A percentile compares a stretch with the other conserved stretches of the same genome.
Evolutionary conservation across 1,140 invertebrate species (phyloP).

Genomic region (Meloidogyne exigua): DNA sequence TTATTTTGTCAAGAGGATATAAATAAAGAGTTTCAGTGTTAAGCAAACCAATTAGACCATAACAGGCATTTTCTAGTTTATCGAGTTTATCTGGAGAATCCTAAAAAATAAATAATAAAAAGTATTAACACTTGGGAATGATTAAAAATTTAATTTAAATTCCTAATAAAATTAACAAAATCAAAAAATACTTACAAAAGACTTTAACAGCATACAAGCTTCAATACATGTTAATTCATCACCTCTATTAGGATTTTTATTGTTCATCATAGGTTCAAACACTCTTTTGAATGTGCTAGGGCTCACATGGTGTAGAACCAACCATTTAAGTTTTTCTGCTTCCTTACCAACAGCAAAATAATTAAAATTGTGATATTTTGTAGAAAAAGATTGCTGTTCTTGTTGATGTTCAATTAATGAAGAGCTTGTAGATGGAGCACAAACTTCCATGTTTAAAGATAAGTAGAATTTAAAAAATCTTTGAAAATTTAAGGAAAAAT

Average conservation of each 20-base stretch:
- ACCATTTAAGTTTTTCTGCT: constrained; percentile 34
- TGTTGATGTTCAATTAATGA: not conserved
- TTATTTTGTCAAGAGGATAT: constrained; percentile 36
- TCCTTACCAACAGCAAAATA: constrained; percentile 41
- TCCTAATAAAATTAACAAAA: too few relatives aligned
- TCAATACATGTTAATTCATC: constrained; percentile 34
- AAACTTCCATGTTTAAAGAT: not conserved
- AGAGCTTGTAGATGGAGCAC: constrained; percentile 7
- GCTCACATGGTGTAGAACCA: constrained; percentile 35
- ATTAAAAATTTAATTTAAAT: not conserved
- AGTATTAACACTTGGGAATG: too few relatives aligned
- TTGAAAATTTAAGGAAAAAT: too few relatives aligned
- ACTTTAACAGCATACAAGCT: constrained; percentile 24
- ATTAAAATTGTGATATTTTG: constrained; percentile 18
- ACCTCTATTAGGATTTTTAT: constrained; percentile 1
- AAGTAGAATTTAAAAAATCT: too few relatives aligned
- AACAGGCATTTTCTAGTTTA: constrained; percentile 30
- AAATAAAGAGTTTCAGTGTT: constrained; percentile 32
- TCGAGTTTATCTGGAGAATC: constrained; percentile 20
- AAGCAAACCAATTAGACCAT: constrained; percentile 32
- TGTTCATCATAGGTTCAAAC: constrained; percentile 24
- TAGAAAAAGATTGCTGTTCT: constrained; percentile 1
- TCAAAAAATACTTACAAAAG: constrained; percentile 14
- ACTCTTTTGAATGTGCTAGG: constrained; percentile 22
- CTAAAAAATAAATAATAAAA: too few relatives aligned